Conservation (phyloP, 2,888 invertebrate genomes). For the Mythimna pallens region DNA sequence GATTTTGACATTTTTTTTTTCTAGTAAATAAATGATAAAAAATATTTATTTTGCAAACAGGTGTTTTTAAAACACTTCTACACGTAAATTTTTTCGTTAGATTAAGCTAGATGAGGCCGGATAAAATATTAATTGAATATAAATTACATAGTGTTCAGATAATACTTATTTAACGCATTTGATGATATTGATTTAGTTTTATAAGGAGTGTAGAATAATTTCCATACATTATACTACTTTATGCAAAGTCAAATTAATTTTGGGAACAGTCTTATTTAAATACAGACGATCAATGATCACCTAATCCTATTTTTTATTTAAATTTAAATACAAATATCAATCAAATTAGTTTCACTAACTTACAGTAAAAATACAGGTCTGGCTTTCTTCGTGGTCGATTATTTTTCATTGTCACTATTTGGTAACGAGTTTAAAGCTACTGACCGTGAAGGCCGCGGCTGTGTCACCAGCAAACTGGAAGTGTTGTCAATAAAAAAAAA, state of each 20-base stretch:
- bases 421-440: slow-evolving; percentile 75
- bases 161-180: too few species aligned
- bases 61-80: too few species aligned
- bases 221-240: too few species aligned
- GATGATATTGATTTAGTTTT: too few species aligned
- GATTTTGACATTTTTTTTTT: too few species aligned
- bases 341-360: slow-evolving; percentile 58
- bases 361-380: slow-evolving; percentile 54
- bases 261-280: neutral
- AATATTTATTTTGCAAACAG: too few species aligned
- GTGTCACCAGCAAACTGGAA: slow-evolving; percentile 62
- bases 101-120: too few species aligned
- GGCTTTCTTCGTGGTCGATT: slow-evolving; percentile 75
- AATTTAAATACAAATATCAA: slow-evolving; percentile 45
- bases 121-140: too few species aligned
- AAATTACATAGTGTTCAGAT: too few species aligned
- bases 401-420: slow-evolving; percentile 86
- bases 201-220: too few species aligned
- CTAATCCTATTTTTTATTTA: slow-evolving; percentile 19
- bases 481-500: slow-evolving; percentile 48
- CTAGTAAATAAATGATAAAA: too few species aligned
- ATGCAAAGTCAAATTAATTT: neutral
- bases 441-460: slow-evolving; percentile 85
- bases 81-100: too few species aligned
- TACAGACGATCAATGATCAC: neutral